Percentiles rank a stretch among this genome's conserved stretches.
These are phyloP conservation scores for Egretta garzetta DNA, from an alignment of 2,113 vertebrate species.

Conservation along the genomic window DNA sequence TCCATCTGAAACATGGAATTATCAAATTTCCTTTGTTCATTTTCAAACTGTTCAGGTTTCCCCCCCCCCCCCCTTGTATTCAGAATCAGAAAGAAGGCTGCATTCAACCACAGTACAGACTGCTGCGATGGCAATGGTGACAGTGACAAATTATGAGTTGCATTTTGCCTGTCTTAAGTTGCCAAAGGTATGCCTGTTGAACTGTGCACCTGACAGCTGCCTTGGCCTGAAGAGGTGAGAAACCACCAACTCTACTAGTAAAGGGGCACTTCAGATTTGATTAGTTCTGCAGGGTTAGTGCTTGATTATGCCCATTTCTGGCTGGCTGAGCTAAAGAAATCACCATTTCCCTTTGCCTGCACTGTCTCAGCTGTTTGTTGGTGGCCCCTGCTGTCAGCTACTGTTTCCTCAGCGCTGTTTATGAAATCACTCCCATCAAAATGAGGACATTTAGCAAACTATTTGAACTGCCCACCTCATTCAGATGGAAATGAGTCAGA, in stretches of 20 bases:
- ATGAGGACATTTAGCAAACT: background rate
- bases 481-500: fast-evolving
- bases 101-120: background rate
- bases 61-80: too few species aligned
- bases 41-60: background rate
- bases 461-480: background rate
- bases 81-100: background rate
- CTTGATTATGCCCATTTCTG: background rate
- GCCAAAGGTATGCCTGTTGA: background rate
- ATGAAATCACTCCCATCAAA: background rate
- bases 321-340: background rate
- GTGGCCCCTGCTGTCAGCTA: background rate
- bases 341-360: background rate
- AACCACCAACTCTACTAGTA: background rate
- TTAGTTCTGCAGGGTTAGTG: background rate
- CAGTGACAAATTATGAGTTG: background rate
- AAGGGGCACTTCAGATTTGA: background rate
- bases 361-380: background rate
- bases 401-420: background rate
- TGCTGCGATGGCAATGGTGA: background rate
- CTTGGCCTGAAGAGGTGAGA: background rate
- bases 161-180: background rate
- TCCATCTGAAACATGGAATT: background rate
- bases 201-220: background rate
- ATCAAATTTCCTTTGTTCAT: background rate